Evolutionary conservation across 2,797 vertebrate genomes (phyloP).

Genomic region (Arvicola amphibius): DNA sequence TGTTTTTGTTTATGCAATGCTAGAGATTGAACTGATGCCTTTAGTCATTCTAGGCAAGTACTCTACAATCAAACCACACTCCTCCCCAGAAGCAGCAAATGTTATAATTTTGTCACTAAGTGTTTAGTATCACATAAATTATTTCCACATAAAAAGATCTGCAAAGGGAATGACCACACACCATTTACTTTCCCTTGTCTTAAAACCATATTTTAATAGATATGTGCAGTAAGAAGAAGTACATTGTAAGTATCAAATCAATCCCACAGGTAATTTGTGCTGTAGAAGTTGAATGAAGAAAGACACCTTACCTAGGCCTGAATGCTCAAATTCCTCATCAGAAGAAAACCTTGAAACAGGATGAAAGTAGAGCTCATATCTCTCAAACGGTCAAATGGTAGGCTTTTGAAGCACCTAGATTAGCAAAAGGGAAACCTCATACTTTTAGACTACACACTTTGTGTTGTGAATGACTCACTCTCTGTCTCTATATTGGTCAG

Average conservation of each 20-base stretch:
- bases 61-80: background rate
- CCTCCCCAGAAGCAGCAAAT: background rate
- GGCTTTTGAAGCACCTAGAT: background rate
- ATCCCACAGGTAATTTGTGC: conserved; percentile 16
- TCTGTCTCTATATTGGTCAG: background rate
- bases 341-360: conserved; percentile 22
- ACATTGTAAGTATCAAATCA: background rate
- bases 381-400: background rate
- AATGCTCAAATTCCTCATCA: background rate
- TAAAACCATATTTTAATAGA: background rate
- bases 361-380: background rate
- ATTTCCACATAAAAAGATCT: background rate
- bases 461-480: background rate
- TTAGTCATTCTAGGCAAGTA: background rate
- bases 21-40: background rate
- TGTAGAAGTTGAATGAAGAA: conserved; percentile 16
- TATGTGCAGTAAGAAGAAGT: background rate
- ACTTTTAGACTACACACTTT: background rate
- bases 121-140: background rate
- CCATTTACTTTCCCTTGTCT: background rate
- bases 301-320: background rate
- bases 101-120: background rate
- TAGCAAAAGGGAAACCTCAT: background rate
- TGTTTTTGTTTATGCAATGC: background rate
- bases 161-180: background rate